Conservation (phyloP, 2,113 vertebrate species). For the Zosterops lateralis region DNA sequence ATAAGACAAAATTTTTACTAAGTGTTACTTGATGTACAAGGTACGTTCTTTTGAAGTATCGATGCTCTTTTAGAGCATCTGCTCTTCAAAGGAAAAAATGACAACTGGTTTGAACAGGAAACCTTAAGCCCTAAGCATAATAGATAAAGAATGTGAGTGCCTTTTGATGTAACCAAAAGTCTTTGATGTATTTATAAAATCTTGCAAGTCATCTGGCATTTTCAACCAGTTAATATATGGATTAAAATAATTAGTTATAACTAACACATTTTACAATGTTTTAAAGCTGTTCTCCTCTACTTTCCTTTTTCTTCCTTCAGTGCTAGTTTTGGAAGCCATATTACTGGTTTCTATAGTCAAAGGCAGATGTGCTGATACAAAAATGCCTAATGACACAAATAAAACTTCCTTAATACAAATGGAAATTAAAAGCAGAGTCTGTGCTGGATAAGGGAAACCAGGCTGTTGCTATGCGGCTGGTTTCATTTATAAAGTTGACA, state of each 20-base stretch:
- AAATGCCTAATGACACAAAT: conserved; percentile 31
- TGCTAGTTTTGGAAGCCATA: not conserved
- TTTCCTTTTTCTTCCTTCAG: not conserved
- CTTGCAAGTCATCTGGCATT: conserved; percentile 31
- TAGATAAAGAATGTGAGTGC: conserved; percentile 44
- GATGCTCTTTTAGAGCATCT: not conserved
- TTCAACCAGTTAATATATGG: conserved; percentile 13
- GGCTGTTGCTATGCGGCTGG: not conserved
- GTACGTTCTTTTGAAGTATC: conserved; percentile 34
- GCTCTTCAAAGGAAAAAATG: conserved; percentile 45
- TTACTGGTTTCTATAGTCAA: not conserved
- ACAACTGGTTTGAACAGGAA: conserved; percentile 49
- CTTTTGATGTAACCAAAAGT: conserved; percentile 51
- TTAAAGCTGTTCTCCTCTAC: not conserved
- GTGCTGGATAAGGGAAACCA: conserved; percentile 14
- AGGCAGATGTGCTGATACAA: conserved; percentile 30
- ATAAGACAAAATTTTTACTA: not conserved
- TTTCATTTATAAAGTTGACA: conserved; percentile 41
- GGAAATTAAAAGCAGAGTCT: conserved; percentile 24
- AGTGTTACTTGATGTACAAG: not conserved
- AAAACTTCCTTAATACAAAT: conserved; percentile 33
- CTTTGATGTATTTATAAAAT: conserved; percentile 62
- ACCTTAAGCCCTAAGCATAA: conserved; percentile 39
- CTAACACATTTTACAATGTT: not conserved
- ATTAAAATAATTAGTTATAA: conserved; percentile 50